Percentiles rank a stretch among this genome's conserved stretches.
phyloP scores from a whole-genome alignment of 2,113 vertebrate species.

The Xiphorhynchus elegans region DNA sequence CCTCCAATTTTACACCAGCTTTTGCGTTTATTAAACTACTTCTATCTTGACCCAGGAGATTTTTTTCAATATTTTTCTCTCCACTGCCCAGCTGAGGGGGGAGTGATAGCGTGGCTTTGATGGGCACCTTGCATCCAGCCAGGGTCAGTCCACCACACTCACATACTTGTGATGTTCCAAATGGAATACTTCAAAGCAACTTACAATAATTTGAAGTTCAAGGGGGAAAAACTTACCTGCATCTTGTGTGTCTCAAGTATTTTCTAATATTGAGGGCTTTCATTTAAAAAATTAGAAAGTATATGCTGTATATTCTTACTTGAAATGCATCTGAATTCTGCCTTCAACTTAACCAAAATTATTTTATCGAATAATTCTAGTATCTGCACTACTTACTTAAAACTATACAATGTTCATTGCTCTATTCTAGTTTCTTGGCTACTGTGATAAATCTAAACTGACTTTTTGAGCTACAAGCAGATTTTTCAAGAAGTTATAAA shows the following conservation, averaged over 20 bases:
- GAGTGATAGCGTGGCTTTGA: fast-evolving
- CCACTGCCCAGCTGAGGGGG: background rate
- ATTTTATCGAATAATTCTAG: background rate
- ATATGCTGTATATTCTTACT: background rate
- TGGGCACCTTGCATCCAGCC: background rate
- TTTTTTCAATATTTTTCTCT: background rate
- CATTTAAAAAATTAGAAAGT: background rate
- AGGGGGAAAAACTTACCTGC: background rate
- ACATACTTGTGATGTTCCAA: background rate
- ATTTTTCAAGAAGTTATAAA: background rate
- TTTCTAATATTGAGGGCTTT: background rate
- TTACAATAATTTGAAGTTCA: background rate
- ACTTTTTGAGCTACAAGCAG: background rate
- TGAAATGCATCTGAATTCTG: background rate
- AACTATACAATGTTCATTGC: background rate
- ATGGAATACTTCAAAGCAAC: background rate
- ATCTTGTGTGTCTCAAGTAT: background rate
- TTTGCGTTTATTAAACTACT: background rate
- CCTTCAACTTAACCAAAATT: background rate
- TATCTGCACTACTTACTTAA: background rate
- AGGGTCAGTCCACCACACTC: background rate
- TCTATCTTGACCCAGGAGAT: background rate
- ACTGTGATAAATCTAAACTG: background rate
- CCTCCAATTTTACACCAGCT: background rate
- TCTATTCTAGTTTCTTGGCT: background rate